phyloP scores from a whole-genome alignment of 2,888 invertebrate genomes.

The Globia sparganii region DNA sequence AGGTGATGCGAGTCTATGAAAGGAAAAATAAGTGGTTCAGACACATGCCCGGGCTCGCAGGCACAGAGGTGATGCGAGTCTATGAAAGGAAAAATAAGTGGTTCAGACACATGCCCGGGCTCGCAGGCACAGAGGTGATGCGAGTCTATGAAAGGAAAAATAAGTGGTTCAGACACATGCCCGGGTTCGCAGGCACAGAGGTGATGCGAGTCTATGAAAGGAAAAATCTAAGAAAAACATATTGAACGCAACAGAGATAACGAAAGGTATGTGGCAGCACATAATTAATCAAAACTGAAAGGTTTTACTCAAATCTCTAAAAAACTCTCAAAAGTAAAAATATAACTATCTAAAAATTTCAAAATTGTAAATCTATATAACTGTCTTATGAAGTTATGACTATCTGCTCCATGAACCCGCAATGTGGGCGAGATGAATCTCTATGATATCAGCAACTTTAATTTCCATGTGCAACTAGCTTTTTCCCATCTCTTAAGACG shows the following conservation, averaged over 20 bases:
- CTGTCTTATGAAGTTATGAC: not conserved
- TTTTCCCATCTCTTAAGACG: slow-evolving; percentile 1
- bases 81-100: too few relatives aligned
- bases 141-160: too few relatives aligned
- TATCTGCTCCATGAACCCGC: not conserved
- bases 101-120: too few relatives aligned
- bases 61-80: too few relatives aligned
- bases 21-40: too few relatives aligned
- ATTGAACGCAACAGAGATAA: not conserved
- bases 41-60: too few relatives aligned
- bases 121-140: too few relatives aligned
- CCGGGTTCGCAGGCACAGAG: too few relatives aligned
- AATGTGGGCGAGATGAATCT: not conserved
- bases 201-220: too few relatives aligned
- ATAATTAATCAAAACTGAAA: not conserved
- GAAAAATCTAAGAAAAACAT: not conserved
- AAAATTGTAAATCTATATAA: not conserved
- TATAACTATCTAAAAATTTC: too few relatives aligned
- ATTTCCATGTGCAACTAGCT: not conserved
- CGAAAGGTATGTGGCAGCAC: not conserved
- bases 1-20: too few relatives aligned
- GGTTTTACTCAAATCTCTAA: not conserved
- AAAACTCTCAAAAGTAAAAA: not conserved
- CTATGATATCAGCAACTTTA: not conserved
- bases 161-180: too few relatives aligned